Evolutionary conservation across 2,888 invertebrate genomes (phyloP).

Genomic region (Teinopalpus imperialis): DNA sequence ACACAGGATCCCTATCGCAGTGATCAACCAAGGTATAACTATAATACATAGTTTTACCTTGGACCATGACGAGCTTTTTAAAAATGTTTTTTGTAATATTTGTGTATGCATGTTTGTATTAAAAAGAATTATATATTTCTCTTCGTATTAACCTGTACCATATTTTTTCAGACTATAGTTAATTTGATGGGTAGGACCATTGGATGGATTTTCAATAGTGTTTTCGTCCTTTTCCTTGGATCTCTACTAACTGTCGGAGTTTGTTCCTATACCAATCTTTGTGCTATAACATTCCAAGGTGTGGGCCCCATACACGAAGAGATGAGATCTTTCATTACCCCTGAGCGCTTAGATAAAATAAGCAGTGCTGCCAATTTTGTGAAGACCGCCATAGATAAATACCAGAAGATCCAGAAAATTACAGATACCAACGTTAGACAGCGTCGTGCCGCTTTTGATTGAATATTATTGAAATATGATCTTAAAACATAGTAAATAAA

Average conservation of each 20-base stretch:
- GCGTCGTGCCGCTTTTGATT: slow-evolving; percentile 52
- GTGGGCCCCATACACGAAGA: slow-evolving; percentile 81
- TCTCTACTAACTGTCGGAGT: slow-evolving; percentile 67
- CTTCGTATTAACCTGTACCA: too few relatives aligned
- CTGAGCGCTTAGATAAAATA: slow-evolving; percentile 82
- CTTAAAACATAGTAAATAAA: not conserved
- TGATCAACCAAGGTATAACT: too few relatives aligned
- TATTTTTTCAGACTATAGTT: slow-evolving; percentile 66
- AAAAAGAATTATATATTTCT: too few relatives aligned
- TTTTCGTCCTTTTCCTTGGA: slow-evolving; percentile 77
- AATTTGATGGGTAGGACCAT: slow-evolving; percentile 59
- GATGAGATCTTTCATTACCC: slow-evolving; percentile 80
- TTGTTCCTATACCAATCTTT: slow-evolving; percentile 84
- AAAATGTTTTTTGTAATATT: too few relatives aligned
- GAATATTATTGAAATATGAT: slow-evolving; percentile 22
- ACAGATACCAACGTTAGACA: slow-evolving; percentile 43
- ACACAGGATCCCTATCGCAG: too few relatives aligned
- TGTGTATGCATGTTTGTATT: too few relatives aligned
- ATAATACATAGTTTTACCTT: too few relatives aligned
- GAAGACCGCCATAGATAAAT: slow-evolving; percentile 83
- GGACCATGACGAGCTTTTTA: too few relatives aligned
- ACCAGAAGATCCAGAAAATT: slow-evolving; percentile 69
- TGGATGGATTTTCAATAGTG: slow-evolving; percentile 60
- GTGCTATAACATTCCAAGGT: slow-evolving; percentile 83
- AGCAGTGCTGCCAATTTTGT: slow-evolving; percentile 82